Base-by-base conservation (phyloP, 2,113 vertebrate genomes). In the Cygnus buccinator region DNA sequence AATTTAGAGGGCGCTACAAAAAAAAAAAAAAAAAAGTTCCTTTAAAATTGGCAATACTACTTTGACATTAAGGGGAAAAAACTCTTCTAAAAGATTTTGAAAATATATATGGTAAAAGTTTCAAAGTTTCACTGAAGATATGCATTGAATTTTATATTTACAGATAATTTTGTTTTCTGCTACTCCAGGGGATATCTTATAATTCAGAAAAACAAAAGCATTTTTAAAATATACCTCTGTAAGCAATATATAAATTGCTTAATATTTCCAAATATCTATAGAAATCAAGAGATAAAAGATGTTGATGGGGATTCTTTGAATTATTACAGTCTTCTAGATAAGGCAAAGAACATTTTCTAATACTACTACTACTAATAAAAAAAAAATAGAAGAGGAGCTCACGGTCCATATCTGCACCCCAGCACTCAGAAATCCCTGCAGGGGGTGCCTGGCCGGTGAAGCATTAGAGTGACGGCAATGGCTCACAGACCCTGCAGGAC, bases 241-340 rank as follows among this genome's bases (percentile, higher is more conserved):
- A 58, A 83, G 26, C 10, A 3, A 44, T 28, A 57, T 74, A 65
- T 71, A 5, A 58, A 59, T 67, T 85, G 37, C 87, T 68, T 25
- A 37, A 7, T 59, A 35, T 90, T 96, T 97, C 39, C 12, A 62
- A 70, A 62, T 52, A 37, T 73, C 78, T 61, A 54, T 8, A 83
- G 87, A 96, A 96, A 46, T 90, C 25, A 80, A 86, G 44, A 96
- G 95, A 72, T 81, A 87, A 86, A 6, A 83, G 11, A 17, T 35
- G 33, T 91, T 76, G 66, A 84, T n/a, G 71, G 62, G 17, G 8
- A 72, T 94, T 31, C 21, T 23, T 79, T 29, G 67, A 96, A 91
- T 26, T 33, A 91, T 26, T 33, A 14, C 13, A 77, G 9, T 28
- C 68, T 93, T 95, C 66, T 68, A 93, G 31, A 28, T 80, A 62